Conservation (phyloP, 2,797 vertebrate genomes). For the Leuciscus waleckii region DNA sequence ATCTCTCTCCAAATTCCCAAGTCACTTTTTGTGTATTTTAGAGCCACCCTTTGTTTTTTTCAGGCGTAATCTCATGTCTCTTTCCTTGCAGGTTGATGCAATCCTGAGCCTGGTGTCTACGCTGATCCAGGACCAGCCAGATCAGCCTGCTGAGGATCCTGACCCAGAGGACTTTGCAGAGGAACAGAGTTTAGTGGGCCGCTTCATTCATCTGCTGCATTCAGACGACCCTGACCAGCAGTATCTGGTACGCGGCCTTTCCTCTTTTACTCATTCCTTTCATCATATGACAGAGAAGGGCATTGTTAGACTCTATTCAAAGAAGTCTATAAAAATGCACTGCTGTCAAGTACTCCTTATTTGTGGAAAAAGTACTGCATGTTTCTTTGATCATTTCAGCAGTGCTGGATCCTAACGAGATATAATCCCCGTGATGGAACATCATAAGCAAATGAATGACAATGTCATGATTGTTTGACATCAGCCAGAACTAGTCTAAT, state of each 20-base stretch:
- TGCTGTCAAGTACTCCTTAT: constrained; percentile 10
- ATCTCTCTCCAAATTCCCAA: too few relatives aligned
- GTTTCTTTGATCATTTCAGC: constrained; percentile 33
- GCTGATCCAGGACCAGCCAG: constrained; percentile 96
- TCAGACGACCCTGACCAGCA: constrained; percentile 98
- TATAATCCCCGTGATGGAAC: constrained; percentile 24
- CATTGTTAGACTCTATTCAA: constrained; percentile 19
- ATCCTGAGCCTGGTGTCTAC: constrained; percentile 95
- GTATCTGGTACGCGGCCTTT: constrained; percentile 82
- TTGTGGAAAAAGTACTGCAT: constrained; percentile 3
- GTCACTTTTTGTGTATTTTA: background rate
- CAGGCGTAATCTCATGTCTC: background rate
- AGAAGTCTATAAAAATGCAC: constrained; percentile 12
- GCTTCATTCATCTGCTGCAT: constrained; percentile 94
- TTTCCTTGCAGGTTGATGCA: constrained; percentile 86
- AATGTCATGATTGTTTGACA: constrained; percentile 31
- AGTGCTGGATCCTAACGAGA: background rate
- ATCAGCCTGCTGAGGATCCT: constrained; percentile 95
- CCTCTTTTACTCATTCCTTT: constrained; percentile 18
- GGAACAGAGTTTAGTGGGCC: constrained; percentile 96
- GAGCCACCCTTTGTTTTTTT: background rate
- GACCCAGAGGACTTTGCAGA: constrained; percentile 98
- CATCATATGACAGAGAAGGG: constrained; percentile 11
- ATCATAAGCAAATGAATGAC: constrained; percentile 33
- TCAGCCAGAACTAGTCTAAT: constrained; percentile 29